These are phyloP conservation scores for Marasmarcha lunaedactyla DNA, from an alignment of 2,888 invertebrate species.

Conservation along the genomic window DNA sequence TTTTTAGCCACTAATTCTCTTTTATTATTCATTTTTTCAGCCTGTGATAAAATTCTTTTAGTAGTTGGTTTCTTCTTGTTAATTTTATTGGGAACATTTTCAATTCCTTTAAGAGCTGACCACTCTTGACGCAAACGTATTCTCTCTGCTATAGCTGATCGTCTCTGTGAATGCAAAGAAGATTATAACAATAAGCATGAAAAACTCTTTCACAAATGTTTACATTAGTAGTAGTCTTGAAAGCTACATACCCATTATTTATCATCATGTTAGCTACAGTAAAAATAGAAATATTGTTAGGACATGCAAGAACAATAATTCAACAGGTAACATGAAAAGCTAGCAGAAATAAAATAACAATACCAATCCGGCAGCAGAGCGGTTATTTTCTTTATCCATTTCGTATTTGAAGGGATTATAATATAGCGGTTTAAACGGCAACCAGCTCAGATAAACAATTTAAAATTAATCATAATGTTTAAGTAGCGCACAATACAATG, in stretches of 20 bases:
- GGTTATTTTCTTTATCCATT: conserved; percentile 39
- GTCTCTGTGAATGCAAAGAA: conserved; percentile 33
- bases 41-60: neutral
- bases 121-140: conserved; percentile 47
- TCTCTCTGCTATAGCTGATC: conserved; percentile 47
- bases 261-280: neutral
- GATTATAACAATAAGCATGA: neutral
- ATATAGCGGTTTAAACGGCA: no score
- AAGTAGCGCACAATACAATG: no score
- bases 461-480: no score
- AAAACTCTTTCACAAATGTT: no score
- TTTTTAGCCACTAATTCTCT: neutral
- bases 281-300: neutral
- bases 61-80: no score
- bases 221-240: no score
- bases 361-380: conserved; percentile 46
- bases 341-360: conserved; percentile 17
- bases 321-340: neutral
- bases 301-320: neutral
- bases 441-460: no score
- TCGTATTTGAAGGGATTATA: no score
- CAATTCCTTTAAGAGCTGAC: conserved; percentile 43
- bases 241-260: neutral
- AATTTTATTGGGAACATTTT: conserved; percentile 14
- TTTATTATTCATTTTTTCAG: neutral